Evolutionary conservation across 2,888 invertebrate species (phyloP).

Genomic region (Scaeva pyrastri): DNA sequence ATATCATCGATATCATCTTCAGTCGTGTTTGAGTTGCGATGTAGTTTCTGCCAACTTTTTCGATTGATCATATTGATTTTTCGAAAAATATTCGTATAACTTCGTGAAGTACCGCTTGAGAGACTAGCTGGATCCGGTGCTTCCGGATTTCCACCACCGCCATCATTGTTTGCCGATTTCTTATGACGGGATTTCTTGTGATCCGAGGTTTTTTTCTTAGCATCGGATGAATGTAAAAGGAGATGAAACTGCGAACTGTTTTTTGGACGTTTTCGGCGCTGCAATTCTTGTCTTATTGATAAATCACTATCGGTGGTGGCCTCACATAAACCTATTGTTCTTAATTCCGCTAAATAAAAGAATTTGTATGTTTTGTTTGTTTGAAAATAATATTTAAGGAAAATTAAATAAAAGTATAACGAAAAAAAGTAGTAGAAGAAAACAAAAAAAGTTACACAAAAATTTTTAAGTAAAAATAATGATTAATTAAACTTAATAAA

Average conservation of each 20-base stretch:
- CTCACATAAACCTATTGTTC: constrained; percentile 79
- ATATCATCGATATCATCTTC: constrained; percentile 80
- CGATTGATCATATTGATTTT: constrained; percentile 77
- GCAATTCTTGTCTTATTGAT: constrained; percentile 77
- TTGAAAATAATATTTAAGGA: constrained; percentile 70
- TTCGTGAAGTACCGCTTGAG: constrained; percentile 79
- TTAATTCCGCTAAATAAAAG: constrained; percentile 80
- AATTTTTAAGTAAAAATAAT: constrained; percentile 48
- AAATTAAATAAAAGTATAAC: constrained; percentile 67
- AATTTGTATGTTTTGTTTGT: constrained; percentile 51
- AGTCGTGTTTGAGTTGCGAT: constrained; percentile 79
- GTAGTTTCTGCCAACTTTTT: constrained; percentile 77
- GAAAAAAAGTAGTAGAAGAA: constrained; percentile 69
- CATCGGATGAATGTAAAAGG: constrained; percentile 52
- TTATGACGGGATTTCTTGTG: constrained; percentile 71
- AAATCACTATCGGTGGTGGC: constrained; percentile 77
- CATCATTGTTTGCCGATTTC: constrained; percentile 47
- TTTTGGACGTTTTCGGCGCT: constrained; percentile 53
- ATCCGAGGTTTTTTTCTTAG: constrained; percentile 57
- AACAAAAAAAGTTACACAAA: constrained; percentile 4
- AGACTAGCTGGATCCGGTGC: constrained; percentile 37
- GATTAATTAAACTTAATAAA: constrained; percentile 65
- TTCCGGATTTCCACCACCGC: constrained; percentile 2
- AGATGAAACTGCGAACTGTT: constrained; percentile 56
- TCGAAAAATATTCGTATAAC: constrained; percentile 81